phyloP scores from a whole-genome alignment of 2,888 invertebrate species.

The Caenorhabditis uteleia region DNA sequence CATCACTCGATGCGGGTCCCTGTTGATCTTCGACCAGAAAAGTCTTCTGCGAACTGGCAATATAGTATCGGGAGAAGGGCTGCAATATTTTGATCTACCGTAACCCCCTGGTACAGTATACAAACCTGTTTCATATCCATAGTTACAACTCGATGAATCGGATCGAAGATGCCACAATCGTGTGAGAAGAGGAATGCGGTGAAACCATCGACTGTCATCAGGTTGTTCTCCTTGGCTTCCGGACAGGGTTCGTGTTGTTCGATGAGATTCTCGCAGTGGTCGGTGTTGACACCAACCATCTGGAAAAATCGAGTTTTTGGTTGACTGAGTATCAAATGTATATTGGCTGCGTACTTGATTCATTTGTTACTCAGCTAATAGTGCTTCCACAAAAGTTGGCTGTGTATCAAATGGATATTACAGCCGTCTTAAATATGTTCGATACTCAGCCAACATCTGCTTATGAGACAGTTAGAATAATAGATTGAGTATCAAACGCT shows the following conservation, averaged over 20 bases:
- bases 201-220: constrained; percentile 75
- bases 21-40: constrained; percentile 74
- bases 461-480: no score
- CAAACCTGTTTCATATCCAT: constrained; percentile 74
- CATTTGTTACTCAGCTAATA: no score
- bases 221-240: constrained; percentile 73
- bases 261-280: constrained; percentile 74
- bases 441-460: no score
- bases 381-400: no score
- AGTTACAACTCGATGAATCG: constrained; percentile 71
- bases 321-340: no score
- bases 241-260: constrained; percentile 74
- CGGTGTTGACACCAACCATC: constrained; percentile 73
- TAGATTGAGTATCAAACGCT: no score
- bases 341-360: no score
- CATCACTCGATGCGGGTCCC: constrained; percentile 74
- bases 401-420: no score
- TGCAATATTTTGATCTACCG: constrained; percentile 1
- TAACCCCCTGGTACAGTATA: neutral
- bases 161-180: constrained; percentile 74
- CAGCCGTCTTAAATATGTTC: no score
- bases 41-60: constrained; percentile 50
- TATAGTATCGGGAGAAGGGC: constrained; percentile 69
- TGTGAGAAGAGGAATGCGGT: constrained; percentile 71
- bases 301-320: no score